phyloP scores from a whole-genome alignment of 2,797 vertebrate species.

The Typhlichthys subterraneus region DNA sequence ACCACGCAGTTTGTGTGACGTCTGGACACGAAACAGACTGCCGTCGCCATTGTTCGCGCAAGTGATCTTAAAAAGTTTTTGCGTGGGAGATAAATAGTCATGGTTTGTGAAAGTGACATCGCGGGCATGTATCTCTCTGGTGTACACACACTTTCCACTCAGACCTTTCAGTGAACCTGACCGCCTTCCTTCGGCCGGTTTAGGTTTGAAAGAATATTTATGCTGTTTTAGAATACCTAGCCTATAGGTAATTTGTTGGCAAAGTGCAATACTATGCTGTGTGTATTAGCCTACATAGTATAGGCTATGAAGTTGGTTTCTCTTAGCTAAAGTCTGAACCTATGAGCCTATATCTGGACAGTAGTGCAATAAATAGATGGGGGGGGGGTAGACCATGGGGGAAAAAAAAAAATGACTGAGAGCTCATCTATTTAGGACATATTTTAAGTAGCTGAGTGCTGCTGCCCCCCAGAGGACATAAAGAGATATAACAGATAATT shows the following conservation, averaged over 20 bases:
- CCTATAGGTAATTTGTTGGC: conserved; percentile 47
- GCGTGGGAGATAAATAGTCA: conserved; percentile 48
- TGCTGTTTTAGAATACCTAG: conserved; percentile 48
- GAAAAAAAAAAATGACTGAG: too few relatives aligned
- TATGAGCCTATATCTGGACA: too few relatives aligned
- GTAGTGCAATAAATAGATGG: too few relatives aligned
- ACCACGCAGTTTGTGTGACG: conserved; percentile 43
- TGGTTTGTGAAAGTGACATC: conserved; percentile 60
- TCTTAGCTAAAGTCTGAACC: too few relatives aligned
- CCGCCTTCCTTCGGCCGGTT: conserved; percentile 45
- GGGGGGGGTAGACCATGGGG: too few relatives aligned
- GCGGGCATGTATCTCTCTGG: conserved; percentile 55
- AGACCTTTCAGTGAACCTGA: conserved; percentile 72
- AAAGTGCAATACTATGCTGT: conserved; percentile 16
- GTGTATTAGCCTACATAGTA: too few relatives aligned
- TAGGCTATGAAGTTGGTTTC: too few relatives aligned
- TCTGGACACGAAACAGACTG: conserved; percentile 70
- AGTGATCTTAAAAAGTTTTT: conserved; percentile 45
- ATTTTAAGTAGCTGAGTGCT: conserved; percentile 47
- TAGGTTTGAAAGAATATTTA: conserved; percentile 33
- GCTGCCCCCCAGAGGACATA: conserved; percentile 70
- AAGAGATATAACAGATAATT: conserved; percentile 6
- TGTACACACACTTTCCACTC: conserved; percentile 65
- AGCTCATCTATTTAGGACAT: background rate
- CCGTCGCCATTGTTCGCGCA: conserved; percentile 45